Base-by-base conservation (phyloP, 2,888 invertebrate species). In the Eristalis pertinax region DNA sequence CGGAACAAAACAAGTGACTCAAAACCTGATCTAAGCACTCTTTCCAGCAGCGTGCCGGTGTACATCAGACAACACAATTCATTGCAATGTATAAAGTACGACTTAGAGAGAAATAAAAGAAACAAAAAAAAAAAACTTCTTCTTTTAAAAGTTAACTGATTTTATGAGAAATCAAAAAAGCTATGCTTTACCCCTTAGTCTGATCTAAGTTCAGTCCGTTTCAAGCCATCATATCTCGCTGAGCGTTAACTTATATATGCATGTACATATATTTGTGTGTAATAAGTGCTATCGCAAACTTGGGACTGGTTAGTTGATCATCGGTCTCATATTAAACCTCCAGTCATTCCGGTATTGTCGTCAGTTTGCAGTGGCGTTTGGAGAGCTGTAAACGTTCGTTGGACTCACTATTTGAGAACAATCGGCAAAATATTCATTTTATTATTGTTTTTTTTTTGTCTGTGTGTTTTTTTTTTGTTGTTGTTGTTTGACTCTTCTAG, bases 301-400 rank as follows among this genome's bases (percentile, higher is more conserved):
- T 85, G 67, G n/a, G 43, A 74, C 78, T 79, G 70, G 84, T 77
- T 67, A 67, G 68, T 67, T 29, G 62, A 56, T 60, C 43, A 69
- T 78, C 69, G 32, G 69, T 35, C 74, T 78, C 63, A 70, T 74
- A 82, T 63, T 81, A 86, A 50, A 81, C 77, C 81, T 78, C 82
- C n/a, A 78, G 74, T 77, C 82, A 83, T 86, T 82, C 83, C 78
- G 70, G 82, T 79, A 82, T 67, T 74, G 78, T 72, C 70, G 75
- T 70, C 86, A 83, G 83, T 86, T 83, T 75, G 75, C 58, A 82
- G 41, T 75, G 65, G 82, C 75, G 70, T 62, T 83, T 83, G 50
- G 75, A 75, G 77, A 43, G 67, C 74, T 83, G 35, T 56, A 72
- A 75, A 76, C 86, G 85, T 82, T 22, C 8, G 19, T 19, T n/a